Evolutionary conservation across 2,888 invertebrate species (phyloP), one percentile per base, ranked within the genome.

Genomic region (Drosophila stalkeri): DNA sequence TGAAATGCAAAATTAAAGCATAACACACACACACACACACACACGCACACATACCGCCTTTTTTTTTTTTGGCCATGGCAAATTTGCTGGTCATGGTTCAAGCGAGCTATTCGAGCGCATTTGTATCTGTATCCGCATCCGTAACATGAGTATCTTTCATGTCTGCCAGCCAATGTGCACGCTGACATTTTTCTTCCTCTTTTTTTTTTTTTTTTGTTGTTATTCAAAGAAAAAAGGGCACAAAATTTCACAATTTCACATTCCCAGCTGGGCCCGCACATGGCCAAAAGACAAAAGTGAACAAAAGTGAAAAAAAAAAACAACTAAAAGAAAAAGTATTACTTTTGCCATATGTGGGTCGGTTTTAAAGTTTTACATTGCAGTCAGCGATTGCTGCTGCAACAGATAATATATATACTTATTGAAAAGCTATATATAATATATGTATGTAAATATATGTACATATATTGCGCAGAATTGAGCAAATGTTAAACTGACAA

Each of bases 1-100:
- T 62, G 43, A 76, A 80, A 80, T 74, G 67, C 73, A 66, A 81
- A 83, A 86, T 89, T 81, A 81, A 89, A 89, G 84, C 77, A 83
- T 72, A 86, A 79, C 81, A 88, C 56, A 56, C 64, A 49, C 47
- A 47, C 37, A 37, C 64, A 46, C 52, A 41, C 27, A 5, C 27
- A 27, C 5, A 27, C 27, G 27, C 27, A 27, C 27, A 27, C 27
- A 27, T 4, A 27, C 4, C 23, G 27, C 27, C 27, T 27, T n/a
- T n/a, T n/a, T n/a, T n/a, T 31, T 35, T 76, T 76, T 65, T n/a
- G 67, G 41, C 52, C 57, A 43, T 54, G 65, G n/a, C 61, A 74
- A 63, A 57, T 69, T 71, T 67, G 27, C 52, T 61, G 57, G 62
- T 67, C 64, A 63, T 52, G 54, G 47, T 55, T 76, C 62, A 62